Conservation (phyloP, 2,888 invertebrate species). For the Protophormia terraenovae region DNA sequence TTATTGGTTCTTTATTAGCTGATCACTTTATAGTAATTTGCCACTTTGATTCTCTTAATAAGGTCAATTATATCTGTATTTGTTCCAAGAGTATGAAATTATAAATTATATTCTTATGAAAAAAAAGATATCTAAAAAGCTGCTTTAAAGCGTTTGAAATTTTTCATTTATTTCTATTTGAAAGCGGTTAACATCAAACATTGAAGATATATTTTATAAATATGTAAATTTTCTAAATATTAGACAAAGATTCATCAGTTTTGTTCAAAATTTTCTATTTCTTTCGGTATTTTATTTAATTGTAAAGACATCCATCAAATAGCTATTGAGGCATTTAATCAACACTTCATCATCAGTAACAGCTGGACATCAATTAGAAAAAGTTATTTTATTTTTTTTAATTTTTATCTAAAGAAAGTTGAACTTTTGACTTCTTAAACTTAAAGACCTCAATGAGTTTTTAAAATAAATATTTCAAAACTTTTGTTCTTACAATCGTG, state of each 20-base stretch:
- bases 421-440: not conserved
- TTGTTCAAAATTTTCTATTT: not conserved
- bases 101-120: not conserved
- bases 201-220: not conserved
- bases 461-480: not conserved
- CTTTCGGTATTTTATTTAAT: not conserved
- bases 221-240: not conserved
- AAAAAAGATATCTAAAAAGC: not conserved
- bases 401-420: conserved; percentile 15
- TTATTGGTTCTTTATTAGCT: too few relatives aligned
- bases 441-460: conserved; percentile 38
- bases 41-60: conserved; percentile 4
- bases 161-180: not conserved
- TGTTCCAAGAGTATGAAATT: not conserved
- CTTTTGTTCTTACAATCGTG: not conserved
- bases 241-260: not conserved
- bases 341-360: conserved; percentile 78
- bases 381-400: conserved; percentile 12
- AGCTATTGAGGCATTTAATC: conserved; percentile 71
- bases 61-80: not conserved
- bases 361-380: conserved; percentile 66
- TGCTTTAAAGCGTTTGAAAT: not conserved
- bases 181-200: conserved; percentile 3
- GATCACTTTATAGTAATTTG: not conserved
- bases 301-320: conserved; percentile 68